phyloP scores from a whole-genome alignment of 2,113 vertebrate species.

The Hippocampus abdominalis region DNA sequence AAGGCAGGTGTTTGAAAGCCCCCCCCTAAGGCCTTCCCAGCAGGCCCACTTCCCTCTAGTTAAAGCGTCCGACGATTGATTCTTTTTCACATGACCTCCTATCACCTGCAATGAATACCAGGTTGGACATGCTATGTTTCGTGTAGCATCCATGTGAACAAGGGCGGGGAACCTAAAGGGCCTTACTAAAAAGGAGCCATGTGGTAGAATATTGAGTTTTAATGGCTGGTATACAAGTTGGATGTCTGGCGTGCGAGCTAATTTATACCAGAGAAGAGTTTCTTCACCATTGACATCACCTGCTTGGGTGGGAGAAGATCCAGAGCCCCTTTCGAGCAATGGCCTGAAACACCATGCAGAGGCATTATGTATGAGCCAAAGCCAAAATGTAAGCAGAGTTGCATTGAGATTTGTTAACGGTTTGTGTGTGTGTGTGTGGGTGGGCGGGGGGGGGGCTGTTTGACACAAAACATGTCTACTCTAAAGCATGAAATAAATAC shows the following conservation, averaged over 20 bases:
- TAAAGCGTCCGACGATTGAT: constrained; percentile 11
- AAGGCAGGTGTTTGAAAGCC: constrained; percentile 9
- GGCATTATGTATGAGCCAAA: background rate
- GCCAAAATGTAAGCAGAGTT: background rate
- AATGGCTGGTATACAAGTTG: too few relatives aligned
- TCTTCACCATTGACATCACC: too few relatives aligned
- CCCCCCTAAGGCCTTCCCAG: background rate
- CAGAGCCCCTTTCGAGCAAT: too few relatives aligned
- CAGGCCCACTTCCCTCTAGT: constrained; percentile 3
- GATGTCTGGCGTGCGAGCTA: too few relatives aligned
- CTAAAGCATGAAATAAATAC: background rate
- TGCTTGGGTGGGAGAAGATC: too few relatives aligned
- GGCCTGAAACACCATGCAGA: too few relatives aligned
- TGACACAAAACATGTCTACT: background rate
- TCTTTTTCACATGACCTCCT: constrained; percentile 21
- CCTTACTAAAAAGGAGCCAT: too few relatives aligned
- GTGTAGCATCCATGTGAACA: constrained; percentile 55
- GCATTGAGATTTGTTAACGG: background rate
- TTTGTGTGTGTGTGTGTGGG: too few relatives aligned
- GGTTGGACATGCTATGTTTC: constrained; percentile 3
- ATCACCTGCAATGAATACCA: background rate
- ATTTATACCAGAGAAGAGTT: too few relatives aligned
- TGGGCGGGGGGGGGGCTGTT: too few relatives aligned
- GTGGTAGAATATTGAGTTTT: too few relatives aligned
- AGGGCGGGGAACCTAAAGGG: constrained; percentile 6